phyloP scores from a whole-genome alignment of 1,140 invertebrate species.

The Calephelis nemesis region DNA sequence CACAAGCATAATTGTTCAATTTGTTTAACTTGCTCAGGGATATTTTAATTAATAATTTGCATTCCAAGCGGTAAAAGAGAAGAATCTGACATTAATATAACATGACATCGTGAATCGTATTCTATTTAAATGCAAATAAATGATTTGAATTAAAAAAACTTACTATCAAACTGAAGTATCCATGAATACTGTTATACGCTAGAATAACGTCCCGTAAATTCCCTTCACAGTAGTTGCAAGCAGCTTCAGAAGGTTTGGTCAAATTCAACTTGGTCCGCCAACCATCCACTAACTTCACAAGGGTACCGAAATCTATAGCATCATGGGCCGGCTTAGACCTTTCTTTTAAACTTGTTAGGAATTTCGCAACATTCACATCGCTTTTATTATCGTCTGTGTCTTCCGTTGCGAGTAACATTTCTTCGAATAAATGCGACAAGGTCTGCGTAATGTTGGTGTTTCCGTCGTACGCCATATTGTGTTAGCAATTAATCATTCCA shows the following conservation, averaged over 20 bases:
- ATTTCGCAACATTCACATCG: conserved; percentile 50
- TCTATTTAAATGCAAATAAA: no score
- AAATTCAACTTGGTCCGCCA: conserved; percentile 56
- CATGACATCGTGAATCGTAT: no score
- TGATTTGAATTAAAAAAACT: conserved; percentile 34
- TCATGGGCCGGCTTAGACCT: conserved; percentile 54
- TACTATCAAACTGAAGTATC: conserved; percentile 73
- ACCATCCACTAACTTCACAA: conserved; percentile 63
- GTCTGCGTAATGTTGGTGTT: conserved; percentile 62
- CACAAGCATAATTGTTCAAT: no score
- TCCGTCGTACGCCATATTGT: conserved; percentile 49
- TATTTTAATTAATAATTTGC: no score
- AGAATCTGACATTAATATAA: no score
- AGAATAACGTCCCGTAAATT: conserved; percentile 60
- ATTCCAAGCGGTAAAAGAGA: no score
- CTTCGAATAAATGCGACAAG: conserved; percentile 62
- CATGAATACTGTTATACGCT: conserved; percentile 73
- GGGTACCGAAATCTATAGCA: conserved; percentile 55
- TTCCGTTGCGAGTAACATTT: conserved; percentile 58
- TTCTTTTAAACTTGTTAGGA: conserved; percentile 51
- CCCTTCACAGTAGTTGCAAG: conserved; percentile 68
- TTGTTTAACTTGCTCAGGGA: no score
- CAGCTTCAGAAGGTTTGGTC: conserved; percentile 47
- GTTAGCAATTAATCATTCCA: conserved; percentile 24
- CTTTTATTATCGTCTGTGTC: conserved; percentile 46